Evolutionary conservation across 2,113 vertebrate species (phyloP).

Genomic region (Notothenia rossii): DNA sequence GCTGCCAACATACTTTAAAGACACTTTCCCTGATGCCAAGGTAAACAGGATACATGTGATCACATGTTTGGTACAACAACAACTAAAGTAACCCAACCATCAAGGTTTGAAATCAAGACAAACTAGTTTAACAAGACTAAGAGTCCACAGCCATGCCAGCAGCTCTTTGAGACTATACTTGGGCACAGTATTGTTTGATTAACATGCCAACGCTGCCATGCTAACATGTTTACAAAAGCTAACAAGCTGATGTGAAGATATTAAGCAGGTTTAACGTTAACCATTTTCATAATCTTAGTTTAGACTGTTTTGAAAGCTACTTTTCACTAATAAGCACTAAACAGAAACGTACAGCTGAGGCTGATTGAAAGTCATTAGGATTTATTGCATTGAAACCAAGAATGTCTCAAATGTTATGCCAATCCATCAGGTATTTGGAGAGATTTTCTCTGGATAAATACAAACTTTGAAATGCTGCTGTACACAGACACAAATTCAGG

Average conservation of each 20-base stretch:
- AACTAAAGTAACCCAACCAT: neutral
- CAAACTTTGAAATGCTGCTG: too few species aligned
- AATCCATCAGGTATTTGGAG: too few species aligned
- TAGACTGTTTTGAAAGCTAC: neutral
- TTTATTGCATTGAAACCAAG: too few species aligned
- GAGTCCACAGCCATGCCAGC: neutral
- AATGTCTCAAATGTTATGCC: too few species aligned
- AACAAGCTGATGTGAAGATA: neutral
- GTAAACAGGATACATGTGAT: conserved; percentile 74
- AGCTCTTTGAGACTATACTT: neutral
- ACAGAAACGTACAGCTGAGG: neutral
- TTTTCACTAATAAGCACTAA: too few species aligned
- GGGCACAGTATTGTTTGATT: neutral
- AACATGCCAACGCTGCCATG: neutral
- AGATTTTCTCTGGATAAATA: too few species aligned
- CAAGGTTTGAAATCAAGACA: neutral
- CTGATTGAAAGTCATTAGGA: neutral
- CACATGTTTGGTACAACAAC: neutral
- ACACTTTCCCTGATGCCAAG: conserved; percentile 93
- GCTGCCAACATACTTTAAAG: conserved; percentile 96
- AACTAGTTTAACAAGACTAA: neutral
- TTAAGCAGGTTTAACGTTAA: neutral
- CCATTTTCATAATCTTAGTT: neutral
- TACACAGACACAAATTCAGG: too few species aligned
- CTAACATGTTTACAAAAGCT: neutral